Percentiles rank a stretch among this genome's conserved stretches.
Conservation (phyloP, 2,888 invertebrate species). For the Sthenelais limicola region DNA sequence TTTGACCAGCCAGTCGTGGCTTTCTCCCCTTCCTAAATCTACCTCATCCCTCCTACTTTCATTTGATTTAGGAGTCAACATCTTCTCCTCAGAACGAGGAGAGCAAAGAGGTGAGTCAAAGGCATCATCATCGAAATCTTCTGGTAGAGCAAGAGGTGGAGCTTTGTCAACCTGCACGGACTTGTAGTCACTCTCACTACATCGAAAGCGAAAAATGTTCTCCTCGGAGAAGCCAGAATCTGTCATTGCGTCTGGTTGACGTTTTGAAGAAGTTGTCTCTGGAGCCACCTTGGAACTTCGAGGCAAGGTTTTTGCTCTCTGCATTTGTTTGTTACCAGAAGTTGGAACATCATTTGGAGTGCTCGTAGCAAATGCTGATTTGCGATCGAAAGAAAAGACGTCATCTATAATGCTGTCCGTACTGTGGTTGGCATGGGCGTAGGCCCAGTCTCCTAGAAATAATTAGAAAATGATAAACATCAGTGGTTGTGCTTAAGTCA, state of each 20-base stretch:
- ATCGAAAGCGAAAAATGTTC: slow-evolving; percentile 19
- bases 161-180: neutral
- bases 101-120: neutral
- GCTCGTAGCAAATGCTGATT: slow-evolving; percentile 13
- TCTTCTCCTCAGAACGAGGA: neutral
- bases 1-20: neutral
- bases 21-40: neutral
- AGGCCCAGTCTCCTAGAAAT: slow-evolving; percentile 30
- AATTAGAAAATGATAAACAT: no score
- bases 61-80: neutral
- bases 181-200: slow-evolving; percentile 7
- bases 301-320: no score
- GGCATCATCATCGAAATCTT: neutral
- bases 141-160: slow-evolving; percentile 12
- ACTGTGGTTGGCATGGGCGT: slow-evolving; percentile 19
- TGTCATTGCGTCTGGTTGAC: neutral
- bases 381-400: slow-evolving; percentile 17
- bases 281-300: no score
- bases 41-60: neutral
- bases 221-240: slow-evolving; percentile 16
- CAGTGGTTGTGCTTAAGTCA: no score
- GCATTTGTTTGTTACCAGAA: no score
- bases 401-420: slow-evolving; percentile 28
- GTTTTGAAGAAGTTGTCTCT: neutral
- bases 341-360: slow-evolving; percentile 6